Conservation (phyloP, 2,888 invertebrate species). For the Himalopsyche tibetana region DNA sequence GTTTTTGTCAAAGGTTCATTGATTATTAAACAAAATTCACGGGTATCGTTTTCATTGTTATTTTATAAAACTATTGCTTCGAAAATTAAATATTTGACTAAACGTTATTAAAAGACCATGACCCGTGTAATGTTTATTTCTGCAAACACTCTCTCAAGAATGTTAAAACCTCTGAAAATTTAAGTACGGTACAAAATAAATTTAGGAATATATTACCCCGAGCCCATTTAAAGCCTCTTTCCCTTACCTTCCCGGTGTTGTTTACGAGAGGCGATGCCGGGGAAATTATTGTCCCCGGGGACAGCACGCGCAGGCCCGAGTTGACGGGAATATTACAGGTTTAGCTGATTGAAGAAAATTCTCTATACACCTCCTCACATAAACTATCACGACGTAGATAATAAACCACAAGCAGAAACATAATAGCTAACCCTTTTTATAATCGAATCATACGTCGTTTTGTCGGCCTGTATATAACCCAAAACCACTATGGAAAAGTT, state of each 20-base stretch:
- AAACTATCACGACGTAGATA: not conserved
- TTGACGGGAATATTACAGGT: constrained; percentile 14
- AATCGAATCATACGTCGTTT: too few relatives aligned
- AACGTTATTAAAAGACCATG: not conserved
- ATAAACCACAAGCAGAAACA: not conserved
- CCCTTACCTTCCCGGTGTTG: constrained; percentile 5
- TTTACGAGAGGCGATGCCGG: constrained; percentile 12
- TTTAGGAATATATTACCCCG: constrained; percentile 13
- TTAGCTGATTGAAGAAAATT: constrained; percentile 30
- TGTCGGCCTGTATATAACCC: too few relatives aligned
- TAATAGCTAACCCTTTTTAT: too few relatives aligned
- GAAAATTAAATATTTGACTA: not conserved
- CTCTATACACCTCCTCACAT: not conserved
- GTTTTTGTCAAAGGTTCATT: too few relatives aligned
- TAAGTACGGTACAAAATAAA: constrained; percentile 34
- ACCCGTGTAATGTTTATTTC: not conserved
- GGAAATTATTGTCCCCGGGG: constrained; percentile 5
- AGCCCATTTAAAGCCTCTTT: constrained; percentile 16
- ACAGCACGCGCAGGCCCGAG: not conserved
- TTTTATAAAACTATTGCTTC: too few relatives aligned
- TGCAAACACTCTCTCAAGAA: constrained; percentile 17
- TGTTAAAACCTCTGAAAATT: constrained; percentile 27
- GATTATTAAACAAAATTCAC: too few relatives aligned
- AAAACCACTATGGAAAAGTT: too few relatives aligned
- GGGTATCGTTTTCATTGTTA: too few relatives aligned